Conservation (phyloP, 1,140 invertebrate species). For the Achatina immaculata region DNA sequence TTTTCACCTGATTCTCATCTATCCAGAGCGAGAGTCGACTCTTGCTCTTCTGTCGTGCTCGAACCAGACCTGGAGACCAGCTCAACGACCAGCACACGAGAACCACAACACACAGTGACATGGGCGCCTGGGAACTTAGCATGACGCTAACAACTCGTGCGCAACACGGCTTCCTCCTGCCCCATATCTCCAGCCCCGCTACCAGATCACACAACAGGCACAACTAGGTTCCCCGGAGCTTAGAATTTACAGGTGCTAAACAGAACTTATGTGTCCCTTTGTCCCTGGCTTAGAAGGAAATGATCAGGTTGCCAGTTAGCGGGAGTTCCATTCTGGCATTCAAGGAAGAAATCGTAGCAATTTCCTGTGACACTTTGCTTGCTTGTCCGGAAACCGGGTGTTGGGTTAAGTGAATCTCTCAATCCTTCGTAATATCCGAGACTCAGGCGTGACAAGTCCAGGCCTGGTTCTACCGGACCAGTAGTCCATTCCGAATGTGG, state of each 20-base stretch:
- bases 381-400: too few species aligned
- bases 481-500: too few species aligned
- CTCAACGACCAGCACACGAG: not conserved
- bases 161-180: not conserved
- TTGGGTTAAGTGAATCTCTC: too few species aligned
- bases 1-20: conserved; percentile 18
- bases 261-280: too few species aligned
- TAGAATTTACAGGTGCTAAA: not conserved
- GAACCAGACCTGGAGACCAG: not conserved
- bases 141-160: not conserved
- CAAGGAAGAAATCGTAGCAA: too few species aligned
- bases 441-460: too few species aligned
- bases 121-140: not conserved
- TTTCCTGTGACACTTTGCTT: too few species aligned
- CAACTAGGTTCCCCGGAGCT: not conserved
- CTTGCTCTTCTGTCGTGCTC: not conserved
- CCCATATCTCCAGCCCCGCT: not conserved
- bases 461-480: too few species aligned
- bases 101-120: not conserved
- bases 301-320: too few species aligned
- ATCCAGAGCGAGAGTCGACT: conserved; percentile 9
- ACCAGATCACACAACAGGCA: not conserved
- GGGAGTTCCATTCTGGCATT: too few species aligned
- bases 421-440: too few species aligned
- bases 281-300: too few species aligned